Evolutionary conservation across 2,113 vertebrate species (phyloP), one percentile per base, ranked within the genome.

Genomic region (Elephantulus edwardii): DNA sequence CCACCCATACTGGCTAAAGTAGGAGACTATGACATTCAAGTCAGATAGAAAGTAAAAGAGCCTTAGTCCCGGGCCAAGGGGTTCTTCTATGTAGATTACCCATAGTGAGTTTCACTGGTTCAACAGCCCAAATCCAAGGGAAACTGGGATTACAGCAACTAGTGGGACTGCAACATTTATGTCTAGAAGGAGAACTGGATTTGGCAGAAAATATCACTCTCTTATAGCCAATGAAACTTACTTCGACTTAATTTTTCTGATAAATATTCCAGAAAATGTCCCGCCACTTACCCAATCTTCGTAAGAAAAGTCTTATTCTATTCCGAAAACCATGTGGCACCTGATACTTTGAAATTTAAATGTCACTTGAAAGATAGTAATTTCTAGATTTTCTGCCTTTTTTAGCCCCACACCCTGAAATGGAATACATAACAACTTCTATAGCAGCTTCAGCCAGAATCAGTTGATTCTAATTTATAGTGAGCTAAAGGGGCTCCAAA

Each of bases 311-410:
- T n/a, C n/a, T 8, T 92, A 16, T 74, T 48, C n/a, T 35, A 40
- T 7, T 86, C 66, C 81, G 30, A 16, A 3, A 52, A 16, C 7
- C 30, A 5, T 16, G 17, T 40, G 9, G 52, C 50, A 81, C 52
- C 35, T 68, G 38, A 77, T 35, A 28, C 8, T 72, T 83, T 42
- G n/a, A 91, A 91, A 75, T 28, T 81, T 26, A 58, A 22, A 71
- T 62, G 42, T 38, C 60, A 40, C 33, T 88, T 88, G 33, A 66
- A 64, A 8, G 38, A 56, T 6, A 91, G 13, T 28, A 24, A 52
- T 46, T 3, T 44, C 71, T 76, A 91, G 42, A 7, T 42, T 80
- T 64, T 17, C 48, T 62, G 2, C 46, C 75, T 77, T 24, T 28
- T 48, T 76, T 44, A 82, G 40, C 19, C 75, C 16, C 38, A 0